These are phyloP conservation scores for Seriola quinqueradiata DNA, from an alignment of 2,113 vertebrate genomes.

Conservation along the genomic window DNA sequence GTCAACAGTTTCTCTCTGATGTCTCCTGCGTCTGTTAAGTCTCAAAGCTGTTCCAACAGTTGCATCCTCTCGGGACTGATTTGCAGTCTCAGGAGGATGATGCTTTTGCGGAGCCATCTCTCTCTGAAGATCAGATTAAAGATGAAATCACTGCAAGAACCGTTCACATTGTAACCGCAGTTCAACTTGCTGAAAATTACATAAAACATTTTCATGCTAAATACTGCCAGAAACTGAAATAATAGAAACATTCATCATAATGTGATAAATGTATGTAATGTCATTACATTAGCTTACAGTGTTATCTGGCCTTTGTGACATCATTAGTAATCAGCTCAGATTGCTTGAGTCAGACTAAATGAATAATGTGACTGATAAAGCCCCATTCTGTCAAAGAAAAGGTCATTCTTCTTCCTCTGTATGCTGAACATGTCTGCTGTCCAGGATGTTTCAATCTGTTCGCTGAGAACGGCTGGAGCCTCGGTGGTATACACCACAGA, in stretches of 20 bases:
- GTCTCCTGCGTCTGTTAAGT: conserved; percentile 1
- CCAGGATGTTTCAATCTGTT: conserved; percentile 15
- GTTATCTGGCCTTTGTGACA: not conserved
- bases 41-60: conserved; percentile 2
- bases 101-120: not conserved
- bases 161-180: not conserved
- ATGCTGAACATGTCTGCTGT: not conserved
- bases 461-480: not conserved
- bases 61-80: not conserved
- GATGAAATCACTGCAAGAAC: conserved; percentile 6
- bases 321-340: conserved; percentile 30
- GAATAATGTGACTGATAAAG: conserved; percentile 46
- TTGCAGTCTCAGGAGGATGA: not conserved
- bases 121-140: conserved; percentile 16
- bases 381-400: conserved; percentile 48
- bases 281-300: not conserved
- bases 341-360: conserved; percentile 26
- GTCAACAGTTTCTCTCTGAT: conserved; percentile 29
- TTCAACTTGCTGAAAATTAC: not conserved
- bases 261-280: not conserved
- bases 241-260: not conserved
- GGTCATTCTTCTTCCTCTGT: conserved; percentile 31
- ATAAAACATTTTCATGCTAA: not conserved
- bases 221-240: not conserved
- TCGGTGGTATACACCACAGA: too few relatives aligned